Base-by-base conservation (phyloP, 2,797 vertebrate species). In the Hipposideros larvatus region DNA sequence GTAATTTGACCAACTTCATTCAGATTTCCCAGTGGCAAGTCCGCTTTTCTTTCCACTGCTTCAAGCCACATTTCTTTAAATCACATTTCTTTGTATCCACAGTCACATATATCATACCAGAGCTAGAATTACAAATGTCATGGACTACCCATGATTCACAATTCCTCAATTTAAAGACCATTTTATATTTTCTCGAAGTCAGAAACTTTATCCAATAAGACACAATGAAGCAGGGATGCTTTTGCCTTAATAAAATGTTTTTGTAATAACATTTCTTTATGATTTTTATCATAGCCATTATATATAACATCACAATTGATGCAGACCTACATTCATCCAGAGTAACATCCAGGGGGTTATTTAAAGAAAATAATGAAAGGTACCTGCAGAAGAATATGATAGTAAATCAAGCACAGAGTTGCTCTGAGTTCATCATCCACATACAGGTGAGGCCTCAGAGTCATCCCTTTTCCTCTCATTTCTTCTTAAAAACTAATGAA, bases 311-410 rank as follows among this genome's bases (percentile, higher is more conserved):
- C 96, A 99, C 99, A 24, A 80, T 99, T 96, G 99, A 99, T 87
- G 99, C 99, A 37, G 99, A 99, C 95, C 98, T 99, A 34, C 98
- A 98, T 93, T 99, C 99, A 22, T 99, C 98, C 8, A 98, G 99
- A 75, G 99, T 99, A 82, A 98, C 98, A 22, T 99, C 99, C 21
- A 98, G 99, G 98, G 99, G 99, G 16, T 92, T 99, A 61, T 99
- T 99, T 97, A 98, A 97, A 90, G 98, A 98, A 97, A 99, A 98
- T 85, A 98, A 98, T 51, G 99, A 99, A 68, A 98, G 99, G 37
- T 97, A 91, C 57, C 94, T 99, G 31, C 98, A 99, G 96, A 99
- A 97, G 88, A 98, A 96, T 11, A 96, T 98, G 87, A 70, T 97
- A 51, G 96, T 99, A 57, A 95, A 2, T 11, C 94, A 91, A 5